Evolutionary conservation across 2,113 vertebrate species (phyloP).

Genomic region (Emydura subglobosa): DNA sequence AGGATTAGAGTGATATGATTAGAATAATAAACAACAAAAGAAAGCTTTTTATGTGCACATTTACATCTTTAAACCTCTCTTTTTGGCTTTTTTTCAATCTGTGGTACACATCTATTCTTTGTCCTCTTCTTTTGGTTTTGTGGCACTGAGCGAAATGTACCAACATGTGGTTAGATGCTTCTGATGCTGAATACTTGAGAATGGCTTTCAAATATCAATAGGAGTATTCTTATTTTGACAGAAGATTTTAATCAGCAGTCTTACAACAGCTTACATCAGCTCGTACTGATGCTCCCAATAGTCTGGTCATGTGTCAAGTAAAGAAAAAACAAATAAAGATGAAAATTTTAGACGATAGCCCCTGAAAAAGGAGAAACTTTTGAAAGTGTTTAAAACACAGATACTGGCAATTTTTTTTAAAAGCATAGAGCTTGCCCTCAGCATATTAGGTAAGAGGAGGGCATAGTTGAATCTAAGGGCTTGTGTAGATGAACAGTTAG

Average conservation of each 20-base stretch:
- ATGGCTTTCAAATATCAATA: neutral
- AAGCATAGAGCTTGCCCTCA: rapidly evolving
- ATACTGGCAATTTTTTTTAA: neutral
- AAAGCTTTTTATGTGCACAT: neutral
- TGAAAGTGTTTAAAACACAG: neutral
- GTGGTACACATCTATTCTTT: neutral
- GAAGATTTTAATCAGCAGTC: neutral
- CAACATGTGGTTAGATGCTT: neutral
- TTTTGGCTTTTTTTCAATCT: neutral
- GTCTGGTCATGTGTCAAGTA: neutral
- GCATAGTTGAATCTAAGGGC: neutral
- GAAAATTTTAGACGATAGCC: neutral
- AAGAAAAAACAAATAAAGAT: neutral
- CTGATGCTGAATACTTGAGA: neutral
- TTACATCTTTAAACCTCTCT: neutral
- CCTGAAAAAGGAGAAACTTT: neutral
- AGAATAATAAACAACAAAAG: neutral
- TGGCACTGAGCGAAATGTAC: neutral
- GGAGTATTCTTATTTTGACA: neutral
- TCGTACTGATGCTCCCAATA: neutral
- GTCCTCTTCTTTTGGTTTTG: conserved; percentile 13
- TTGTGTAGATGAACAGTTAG: neutral
- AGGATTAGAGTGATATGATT: neutral
- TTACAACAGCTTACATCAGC: neutral
- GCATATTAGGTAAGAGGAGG: neutral